Evolutionary conservation across 2,797 vertebrate species (phyloP).

Genomic region (Crax fasciolata): DNA sequence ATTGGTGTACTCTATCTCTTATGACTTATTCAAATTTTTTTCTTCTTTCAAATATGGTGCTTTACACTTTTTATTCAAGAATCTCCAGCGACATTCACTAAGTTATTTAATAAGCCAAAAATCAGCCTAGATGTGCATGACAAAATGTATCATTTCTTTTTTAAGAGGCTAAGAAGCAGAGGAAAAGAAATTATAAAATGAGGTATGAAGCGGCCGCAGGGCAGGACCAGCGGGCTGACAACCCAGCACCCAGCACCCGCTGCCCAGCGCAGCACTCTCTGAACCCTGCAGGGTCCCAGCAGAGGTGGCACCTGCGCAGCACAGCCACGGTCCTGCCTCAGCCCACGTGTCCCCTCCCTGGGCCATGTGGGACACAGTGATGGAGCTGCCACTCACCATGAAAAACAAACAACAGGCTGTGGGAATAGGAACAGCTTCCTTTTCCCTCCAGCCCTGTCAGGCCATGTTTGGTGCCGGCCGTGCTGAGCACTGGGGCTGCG

Average conservation of each 20-base stretch:
- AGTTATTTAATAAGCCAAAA: neutral
- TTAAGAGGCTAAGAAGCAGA: neutral
- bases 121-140: neutral
- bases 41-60: neutral
- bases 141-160: neutral
- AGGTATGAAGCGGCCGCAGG: neutral
- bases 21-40: neutral
- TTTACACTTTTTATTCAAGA: neutral
- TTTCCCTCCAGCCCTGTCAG: slow-evolving; percentile 65
- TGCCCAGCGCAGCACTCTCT: neutral
- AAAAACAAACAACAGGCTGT: slow-evolving; percentile 77
- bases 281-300: neutral
- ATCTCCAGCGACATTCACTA: neutral
- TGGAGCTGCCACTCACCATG: slow-evolving; percentile 49
- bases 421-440: slow-evolving; percentile 74
- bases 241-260: rapidly evolving
- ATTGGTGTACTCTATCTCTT: neutral
- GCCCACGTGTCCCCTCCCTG: rapidly evolving
- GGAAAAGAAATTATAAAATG: neutral
- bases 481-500: neutral
- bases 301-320: neutral
- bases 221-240: neutral
- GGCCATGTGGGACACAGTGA: slow-evolving; percentile 30
- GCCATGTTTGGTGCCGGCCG: slow-evolving; percentile 23
- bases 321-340: rapidly evolving